These are phyloP conservation scores for Caradrina kadenii DNA, from an alignment of 2,888 invertebrate species.

Conservation along the genomic window DNA sequence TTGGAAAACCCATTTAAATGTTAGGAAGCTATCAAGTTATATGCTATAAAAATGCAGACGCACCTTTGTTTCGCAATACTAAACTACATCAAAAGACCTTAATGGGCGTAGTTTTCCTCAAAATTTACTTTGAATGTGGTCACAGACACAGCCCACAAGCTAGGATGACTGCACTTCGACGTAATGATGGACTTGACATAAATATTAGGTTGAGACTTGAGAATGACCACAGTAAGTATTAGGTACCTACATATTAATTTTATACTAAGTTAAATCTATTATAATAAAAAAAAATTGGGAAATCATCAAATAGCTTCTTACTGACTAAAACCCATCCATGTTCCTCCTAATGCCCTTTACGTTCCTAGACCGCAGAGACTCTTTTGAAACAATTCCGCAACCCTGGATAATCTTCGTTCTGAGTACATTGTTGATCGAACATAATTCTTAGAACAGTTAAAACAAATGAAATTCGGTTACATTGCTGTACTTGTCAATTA, in stretches of 20 bases:
- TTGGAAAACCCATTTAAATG: constrained; percentile 8
- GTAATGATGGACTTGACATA: constrained; percentile 35
- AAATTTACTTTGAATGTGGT: constrained; percentile 61
- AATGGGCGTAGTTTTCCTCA: constrained; percentile 48
- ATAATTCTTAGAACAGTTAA: too few species aligned
- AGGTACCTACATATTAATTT: background rate
- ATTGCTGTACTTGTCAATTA: too few species aligned
- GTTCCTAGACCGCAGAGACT: too few species aligned
- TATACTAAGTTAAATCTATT: background rate
- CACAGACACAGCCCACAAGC: constrained; percentile 17
- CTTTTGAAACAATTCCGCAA: too few species aligned
- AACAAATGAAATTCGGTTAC: too few species aligned
- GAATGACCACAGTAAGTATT: constrained; percentile 11
- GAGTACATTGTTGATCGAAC: too few species aligned
- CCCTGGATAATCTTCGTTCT: too few species aligned
- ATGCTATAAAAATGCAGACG: constrained; percentile 35
- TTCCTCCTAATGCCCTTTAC: too few species aligned
- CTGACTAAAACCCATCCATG: too few species aligned
- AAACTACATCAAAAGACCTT: constrained; percentile 55
- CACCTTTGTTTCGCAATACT: constrained; percentile 48
- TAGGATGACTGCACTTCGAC: constrained; percentile 43
- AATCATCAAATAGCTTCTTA: too few species aligned
- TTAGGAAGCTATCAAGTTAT: constrained; percentile 25
- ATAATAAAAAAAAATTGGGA: too few species aligned
- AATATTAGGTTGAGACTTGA: constrained; percentile 32